phyloP scores from a whole-genome alignment of 2,888 invertebrate genomes.

The Incurvaria masculella region DNA sequence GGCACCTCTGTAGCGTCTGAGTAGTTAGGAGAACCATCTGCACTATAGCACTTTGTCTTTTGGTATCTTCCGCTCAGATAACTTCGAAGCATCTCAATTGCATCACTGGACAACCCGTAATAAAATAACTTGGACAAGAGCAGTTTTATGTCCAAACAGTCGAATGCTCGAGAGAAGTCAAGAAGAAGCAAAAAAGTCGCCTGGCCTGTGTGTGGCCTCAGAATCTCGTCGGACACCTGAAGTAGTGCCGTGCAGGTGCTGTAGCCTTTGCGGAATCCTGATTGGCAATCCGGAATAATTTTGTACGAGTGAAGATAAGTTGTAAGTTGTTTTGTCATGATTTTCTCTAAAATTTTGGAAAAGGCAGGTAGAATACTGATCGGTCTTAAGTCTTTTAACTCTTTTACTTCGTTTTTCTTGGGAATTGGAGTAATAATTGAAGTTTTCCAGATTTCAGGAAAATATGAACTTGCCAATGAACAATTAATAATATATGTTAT shows the following conservation, averaged over 20 bases:
- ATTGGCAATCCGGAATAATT: conserved; percentile 18
- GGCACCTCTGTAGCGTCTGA: not conserved
- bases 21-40: not conserved
- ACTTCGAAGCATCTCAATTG: not conserved
- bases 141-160: conserved; percentile 16
- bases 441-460: conserved; percentile 18
- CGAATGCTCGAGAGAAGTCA: conserved; percentile 23
- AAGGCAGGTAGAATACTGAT: conserved; percentile 17
- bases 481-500: not conserved
- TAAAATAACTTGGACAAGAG: conserved; percentile 14
- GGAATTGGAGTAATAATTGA: conserved; percentile 18
- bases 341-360: conserved; percentile 17
- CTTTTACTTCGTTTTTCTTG: conserved; percentile 13
- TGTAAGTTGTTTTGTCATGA: conserved; percentile 14
- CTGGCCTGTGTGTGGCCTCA: conserved; percentile 15
- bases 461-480: conserved; percentile 8
- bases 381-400: conserved; percentile 17
- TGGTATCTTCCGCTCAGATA: not conserved
- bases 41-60: not conserved
- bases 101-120: conserved; percentile 8
- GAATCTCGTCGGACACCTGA: conserved; percentile 18
- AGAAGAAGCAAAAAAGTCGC: conserved; percentile 17
- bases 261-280: conserved; percentile 18
- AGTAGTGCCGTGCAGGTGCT: conserved; percentile 20
- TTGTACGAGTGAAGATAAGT: conserved; percentile 15